Percentiles rank a stretch among this genome's conserved stretches.
phyloP scores from a whole-genome alignment of 2,113 vertebrate species.

The Hemiscyllium ocellatum region DNA sequence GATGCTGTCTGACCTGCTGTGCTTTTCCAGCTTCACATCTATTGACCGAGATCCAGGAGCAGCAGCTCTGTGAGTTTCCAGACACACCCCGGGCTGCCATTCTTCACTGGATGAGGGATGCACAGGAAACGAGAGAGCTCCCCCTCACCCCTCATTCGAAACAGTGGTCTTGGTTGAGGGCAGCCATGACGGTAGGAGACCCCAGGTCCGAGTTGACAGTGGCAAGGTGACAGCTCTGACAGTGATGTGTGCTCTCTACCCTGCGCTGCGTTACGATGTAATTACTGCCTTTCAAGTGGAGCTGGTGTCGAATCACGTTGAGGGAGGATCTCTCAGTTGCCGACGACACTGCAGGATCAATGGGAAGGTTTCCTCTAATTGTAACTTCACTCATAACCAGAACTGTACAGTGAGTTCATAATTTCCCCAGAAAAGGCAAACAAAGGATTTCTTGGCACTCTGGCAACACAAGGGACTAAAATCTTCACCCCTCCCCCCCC shows the following conservation, averaged over 20 bases:
- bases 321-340: neutral
- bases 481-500: neutral
- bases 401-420: neutral
- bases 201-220: neutral
- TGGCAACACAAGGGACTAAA: neutral
- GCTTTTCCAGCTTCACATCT: too few relatives aligned
- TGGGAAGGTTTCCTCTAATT: conserved; percentile 18
- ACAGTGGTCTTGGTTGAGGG: neutral
- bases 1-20: too few relatives aligned
- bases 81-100: neutral
- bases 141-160: neutral
- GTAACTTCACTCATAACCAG: neutral
- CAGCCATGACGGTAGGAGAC: neutral
- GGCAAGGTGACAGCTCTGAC: neutral
- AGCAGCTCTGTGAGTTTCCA: neutral
- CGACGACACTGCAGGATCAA: neutral
- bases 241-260: neutral
- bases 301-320: neutral
- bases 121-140: neutral
- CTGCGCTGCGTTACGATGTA: neutral
- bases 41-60: neutral
- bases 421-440: neutral
- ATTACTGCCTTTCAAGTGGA: neutral
- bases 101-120: neutral
- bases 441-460: neutral